Conservation (phyloP, 2,797 vertebrate species). For the Tinamus major region DNA sequence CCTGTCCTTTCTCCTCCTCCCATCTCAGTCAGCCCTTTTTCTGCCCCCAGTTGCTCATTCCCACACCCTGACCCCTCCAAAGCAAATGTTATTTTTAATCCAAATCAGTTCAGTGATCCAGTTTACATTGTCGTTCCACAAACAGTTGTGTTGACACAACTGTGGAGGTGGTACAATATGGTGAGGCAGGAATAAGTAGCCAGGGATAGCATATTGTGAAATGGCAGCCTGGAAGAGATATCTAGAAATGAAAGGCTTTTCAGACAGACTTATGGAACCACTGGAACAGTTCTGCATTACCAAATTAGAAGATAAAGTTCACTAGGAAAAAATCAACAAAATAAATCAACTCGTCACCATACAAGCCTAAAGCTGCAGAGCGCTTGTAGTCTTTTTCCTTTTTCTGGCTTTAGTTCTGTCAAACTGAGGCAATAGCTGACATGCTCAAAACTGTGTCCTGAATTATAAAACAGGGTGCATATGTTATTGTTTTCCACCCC, state of each 20-base stretch:
- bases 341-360: conserved; percentile 14
- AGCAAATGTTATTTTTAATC: conserved; percentile 59
- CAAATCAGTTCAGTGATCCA: conserved; percentile 60
- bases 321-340: conserved; percentile 9
- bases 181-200: conserved; percentile 13
- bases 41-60: conserved; percentile 34
- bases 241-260: conserved; percentile 34
- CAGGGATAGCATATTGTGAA: conserved; percentile 33
- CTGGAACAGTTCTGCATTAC: not conserved
- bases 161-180: conserved; percentile 47
- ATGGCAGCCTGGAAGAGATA: conserved; percentile 15
- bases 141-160: conserved; percentile 65
- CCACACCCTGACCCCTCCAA: conserved; percentile 43
- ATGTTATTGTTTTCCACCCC: not conserved
- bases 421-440: conserved; percentile 37
- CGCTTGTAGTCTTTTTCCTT: not conserved
- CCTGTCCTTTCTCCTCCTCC: not conserved
- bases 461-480: conserved; percentile 45
- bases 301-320: conserved; percentile 11
- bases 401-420: conserved; percentile 16
- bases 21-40: not conserved
- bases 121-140: conserved; percentile 51
- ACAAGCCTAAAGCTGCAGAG: not conserved
- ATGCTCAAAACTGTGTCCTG: not conserved
- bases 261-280: not conserved